Evolutionary conservation across 2,797 vertebrate genomes (phyloP).

Genomic region (Myotis pilosus): DNA sequence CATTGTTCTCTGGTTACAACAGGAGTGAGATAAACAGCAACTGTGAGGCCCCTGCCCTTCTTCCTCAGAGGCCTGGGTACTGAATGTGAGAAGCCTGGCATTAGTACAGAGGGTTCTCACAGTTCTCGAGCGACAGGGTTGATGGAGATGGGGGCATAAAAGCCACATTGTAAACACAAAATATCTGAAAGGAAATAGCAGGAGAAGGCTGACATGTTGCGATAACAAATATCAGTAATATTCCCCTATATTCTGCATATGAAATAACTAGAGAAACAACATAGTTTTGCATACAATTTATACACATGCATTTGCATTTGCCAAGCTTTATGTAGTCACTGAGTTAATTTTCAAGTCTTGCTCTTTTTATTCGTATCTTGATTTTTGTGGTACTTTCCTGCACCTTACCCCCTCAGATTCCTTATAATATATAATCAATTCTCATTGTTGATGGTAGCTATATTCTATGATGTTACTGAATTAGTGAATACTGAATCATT

Average conservation of each 20-base stretch:
- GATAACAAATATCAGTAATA: background rate
- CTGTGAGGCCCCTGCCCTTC: conserved; percentile 61
- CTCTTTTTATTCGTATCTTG: background rate
- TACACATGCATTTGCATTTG: background rate
- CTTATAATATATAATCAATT: background rate
- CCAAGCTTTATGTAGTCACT: background rate
- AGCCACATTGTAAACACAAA: background rate
- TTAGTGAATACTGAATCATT: background rate
- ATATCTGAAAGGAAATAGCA: background rate
- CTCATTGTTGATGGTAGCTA: background rate
- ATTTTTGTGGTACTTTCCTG: background rate
- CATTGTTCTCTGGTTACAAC: conserved; percentile 72
- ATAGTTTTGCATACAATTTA: background rate
- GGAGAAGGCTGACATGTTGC: background rate
- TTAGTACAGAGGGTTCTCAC: background rate
- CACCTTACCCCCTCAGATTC: background rate
- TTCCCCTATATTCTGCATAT: background rate
- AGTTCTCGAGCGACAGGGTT: background rate
- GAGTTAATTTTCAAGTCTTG: conserved; percentile 22
- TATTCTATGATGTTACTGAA: background rate
- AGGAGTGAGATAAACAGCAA: conserved; percentile 69
- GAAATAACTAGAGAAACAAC: background rate
- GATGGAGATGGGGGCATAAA: background rate
- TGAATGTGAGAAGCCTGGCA: background rate
- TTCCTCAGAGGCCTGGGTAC: background rate